Evolutionary conservation across 2,797 vertebrate species (phyloP), one percentile per base, ranked within the genome.

Genomic region (Chromis chromis): DNA sequence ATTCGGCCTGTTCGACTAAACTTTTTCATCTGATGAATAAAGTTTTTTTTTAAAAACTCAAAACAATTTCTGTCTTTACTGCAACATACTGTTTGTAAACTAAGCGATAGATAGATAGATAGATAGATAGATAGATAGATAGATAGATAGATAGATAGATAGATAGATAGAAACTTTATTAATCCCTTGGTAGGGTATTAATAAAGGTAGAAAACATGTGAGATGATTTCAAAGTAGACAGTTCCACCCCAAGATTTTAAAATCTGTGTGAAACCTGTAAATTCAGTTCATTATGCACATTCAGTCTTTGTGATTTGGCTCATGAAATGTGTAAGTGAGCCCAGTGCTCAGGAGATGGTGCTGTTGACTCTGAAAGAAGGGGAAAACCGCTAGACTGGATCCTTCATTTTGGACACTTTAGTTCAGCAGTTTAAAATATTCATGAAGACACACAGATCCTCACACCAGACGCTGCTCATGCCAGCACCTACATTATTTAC

Each of bases 1-100:
- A 93, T 98, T 98, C 0, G 97, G 96, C 79, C 93, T 99, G 56
- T 99, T 99, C 42, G 97, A 98, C 91, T 95, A 95, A 94, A 90
- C 59, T 19, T 83, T 68, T 86, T 78, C 33, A 70, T 60, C 67
- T 70, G 42, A 86, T 77, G 21, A 94, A 95, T 93, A 94, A 94
- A 93, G 12, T 85, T 78, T 86, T 85, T 78, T 86, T 22, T 83
- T 74, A 84, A 87, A 71, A 86, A 89, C 8, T 4, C 17, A 16
- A 50, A 21, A 13, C 12, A 1, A 1, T 24, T 46, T 55, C 0
- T 58, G 21, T 55, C 17, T 28, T 72, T 3, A 22, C 2, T 65
- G 10, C 16, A 9, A 1, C 46, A 33, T 56, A 17, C 10, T 5
- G 1, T n/a, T 12, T 8, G 4, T 21, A 22, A 24, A 46, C 22